A percentile compares a stretch with the other conserved stretches of the same genome.
phyloP scores from a whole-genome alignment of 2,888 invertebrate species.

The Eristalinus aeneus region DNA sequence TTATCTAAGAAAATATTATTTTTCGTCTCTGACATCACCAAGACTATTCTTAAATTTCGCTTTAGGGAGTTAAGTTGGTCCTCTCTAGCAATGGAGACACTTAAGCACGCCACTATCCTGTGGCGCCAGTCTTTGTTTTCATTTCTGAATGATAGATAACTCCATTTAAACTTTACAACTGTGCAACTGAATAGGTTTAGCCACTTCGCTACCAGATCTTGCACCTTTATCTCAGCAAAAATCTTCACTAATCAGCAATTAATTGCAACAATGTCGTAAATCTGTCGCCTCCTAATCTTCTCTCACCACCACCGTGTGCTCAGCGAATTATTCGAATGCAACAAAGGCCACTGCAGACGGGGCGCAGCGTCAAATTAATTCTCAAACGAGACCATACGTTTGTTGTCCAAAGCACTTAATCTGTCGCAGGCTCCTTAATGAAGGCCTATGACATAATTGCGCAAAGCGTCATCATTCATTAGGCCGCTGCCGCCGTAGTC shows the following conservation, averaged over 20 bases:
- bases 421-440: conserved; percentile 8
- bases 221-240: not conserved
- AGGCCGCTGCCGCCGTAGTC: conserved; percentile 29
- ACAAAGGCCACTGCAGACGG: not conserved
- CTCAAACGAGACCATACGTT: not conserved
- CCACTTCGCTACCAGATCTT: too few species aligned
- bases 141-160: too few species aligned
- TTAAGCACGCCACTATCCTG: too few species aligned
- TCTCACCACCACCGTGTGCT: not conserved
- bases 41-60: too few species aligned
- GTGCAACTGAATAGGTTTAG: too few species aligned
- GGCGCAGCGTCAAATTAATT: conserved; percentile 36
- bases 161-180: too few species aligned
- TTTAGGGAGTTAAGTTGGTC: too few species aligned
- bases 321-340: not conserved
- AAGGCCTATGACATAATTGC: conserved; percentile 49
- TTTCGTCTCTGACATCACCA: too few species aligned
- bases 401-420: conserved; percentile 46
- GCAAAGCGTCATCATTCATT: conserved; percentile 64
- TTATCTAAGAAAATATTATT: too few species aligned
- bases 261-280: not conserved
- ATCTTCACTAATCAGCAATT: not conserved
- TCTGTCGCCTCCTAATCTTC: not conserved
- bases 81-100: too few species aligned
- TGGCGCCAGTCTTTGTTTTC: too few species aligned